Evolutionary conservation across 2,797 vertebrate genomes (phyloP).

Genomic region (Macrochelys suwanniensis): DNA sequence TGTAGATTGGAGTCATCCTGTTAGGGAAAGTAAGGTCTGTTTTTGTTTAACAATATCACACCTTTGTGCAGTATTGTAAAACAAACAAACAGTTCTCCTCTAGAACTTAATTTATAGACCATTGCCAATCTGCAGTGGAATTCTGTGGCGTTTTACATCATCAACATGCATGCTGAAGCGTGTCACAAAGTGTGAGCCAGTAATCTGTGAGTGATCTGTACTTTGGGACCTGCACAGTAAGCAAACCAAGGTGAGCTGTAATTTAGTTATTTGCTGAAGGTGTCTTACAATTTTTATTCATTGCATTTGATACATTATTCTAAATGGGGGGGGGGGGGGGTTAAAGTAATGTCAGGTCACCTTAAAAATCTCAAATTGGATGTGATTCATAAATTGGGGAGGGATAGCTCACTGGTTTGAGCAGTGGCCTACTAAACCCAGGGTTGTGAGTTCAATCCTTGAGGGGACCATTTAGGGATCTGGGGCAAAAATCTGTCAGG

Average conservation of each 20-base stretch:
- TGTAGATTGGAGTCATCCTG: not conserved
- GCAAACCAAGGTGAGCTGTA: not conserved
- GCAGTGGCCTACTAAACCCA: too few species aligned
- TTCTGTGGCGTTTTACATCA: conserved; percentile 19
- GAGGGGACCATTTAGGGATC: too few species aligned
- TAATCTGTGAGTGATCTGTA: fast-evolving
- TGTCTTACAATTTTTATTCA: not conserved
- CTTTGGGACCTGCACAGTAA: not conserved
- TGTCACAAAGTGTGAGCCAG: not conserved
- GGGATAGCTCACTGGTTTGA: too few species aligned
- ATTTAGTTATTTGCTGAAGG: not conserved
- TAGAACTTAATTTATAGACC: not conserved
- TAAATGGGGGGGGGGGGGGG: too few species aligned
- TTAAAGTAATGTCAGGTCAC: not conserved
- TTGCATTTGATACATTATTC: not conserved
- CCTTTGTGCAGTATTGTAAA: not conserved
- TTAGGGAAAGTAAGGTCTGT: not conserved
- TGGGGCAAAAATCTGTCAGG: too few species aligned
- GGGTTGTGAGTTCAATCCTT: too few species aligned
- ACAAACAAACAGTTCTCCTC: not conserved
- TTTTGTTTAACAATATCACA: not conserved
- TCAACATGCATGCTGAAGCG: fast-evolving
- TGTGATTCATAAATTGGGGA: not conserved
- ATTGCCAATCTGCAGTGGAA: not conserved
- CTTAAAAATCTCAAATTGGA: conserved; percentile 4